A percentile compares a stretch with the other conserved stretches of the same genome.
Evolutionary conservation across 2,113 vertebrate species (phyloP).

Genomic region (Cololabis saira): DNA sequence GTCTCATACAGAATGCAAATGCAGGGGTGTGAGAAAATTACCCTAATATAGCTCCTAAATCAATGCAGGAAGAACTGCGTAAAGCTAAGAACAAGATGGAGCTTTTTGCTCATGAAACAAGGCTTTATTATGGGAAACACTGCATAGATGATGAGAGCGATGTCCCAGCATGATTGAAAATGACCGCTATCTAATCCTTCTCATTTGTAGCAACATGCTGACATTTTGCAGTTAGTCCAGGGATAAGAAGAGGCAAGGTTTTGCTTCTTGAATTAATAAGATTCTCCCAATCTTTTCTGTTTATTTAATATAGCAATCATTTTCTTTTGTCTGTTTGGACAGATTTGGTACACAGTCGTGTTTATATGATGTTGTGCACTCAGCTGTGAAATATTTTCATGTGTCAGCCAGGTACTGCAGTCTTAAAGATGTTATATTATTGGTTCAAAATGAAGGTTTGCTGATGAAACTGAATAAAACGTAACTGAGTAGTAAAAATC

Average conservation of each 20-base stretch:
- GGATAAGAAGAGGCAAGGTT: slow-evolving; percentile 37
- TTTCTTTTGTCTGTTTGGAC: no score
- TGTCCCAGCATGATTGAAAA: slow-evolving; percentile 50
- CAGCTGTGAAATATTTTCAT: no score
- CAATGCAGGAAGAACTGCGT: slow-evolving; percentile 60
- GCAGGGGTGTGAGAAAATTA: slow-evolving; percentile 76
- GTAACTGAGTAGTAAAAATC: no score
- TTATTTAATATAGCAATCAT: neutral
- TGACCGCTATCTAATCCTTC: slow-evolving; percentile 52
- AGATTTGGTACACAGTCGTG: no score
- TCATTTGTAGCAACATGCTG: slow-evolving; percentile 63
- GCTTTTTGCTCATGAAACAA: slow-evolving; percentile 43
- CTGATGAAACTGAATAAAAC: no score
- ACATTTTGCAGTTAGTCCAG: slow-evolving; percentile 54
- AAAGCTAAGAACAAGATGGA: slow-evolving; percentile 16
- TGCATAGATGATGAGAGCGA: slow-evolving; percentile 37
- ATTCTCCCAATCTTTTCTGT: neutral
- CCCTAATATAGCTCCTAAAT: slow-evolving; percentile 71
- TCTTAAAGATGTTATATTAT: no score
- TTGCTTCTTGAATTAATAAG: slow-evolving; percentile 46
- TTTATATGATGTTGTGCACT: no score
- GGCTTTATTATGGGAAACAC: slow-evolving; percentile 37
- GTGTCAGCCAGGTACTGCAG: no score
- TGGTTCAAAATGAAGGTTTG: no score
- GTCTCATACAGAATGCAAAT: slow-evolving; percentile 82